Base-by-base conservation (phyloP, 2,797 vertebrate species). In the Phoeniculus purpureus region DNA sequence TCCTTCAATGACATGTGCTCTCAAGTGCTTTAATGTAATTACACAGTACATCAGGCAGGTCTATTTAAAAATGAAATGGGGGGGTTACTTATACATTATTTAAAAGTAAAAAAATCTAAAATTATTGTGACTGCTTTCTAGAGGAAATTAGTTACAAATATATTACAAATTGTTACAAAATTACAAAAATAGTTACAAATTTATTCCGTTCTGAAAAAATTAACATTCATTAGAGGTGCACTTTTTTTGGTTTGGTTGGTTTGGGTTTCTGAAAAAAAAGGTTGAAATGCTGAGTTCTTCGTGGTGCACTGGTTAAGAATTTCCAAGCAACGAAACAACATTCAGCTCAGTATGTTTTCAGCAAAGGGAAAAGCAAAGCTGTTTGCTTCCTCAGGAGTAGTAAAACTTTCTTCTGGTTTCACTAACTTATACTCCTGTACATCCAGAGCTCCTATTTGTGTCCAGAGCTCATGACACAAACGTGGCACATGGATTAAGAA, bases 1-100 rank as follows among this genome's bases (percentile, higher is more conserved):
- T n/a, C 17, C 14, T 54, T 51, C n/a, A 51, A 3, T 64, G 25
- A 37, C 1, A 0, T 5, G 5, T 34, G 26, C 29, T 85, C 11
- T 80, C 26, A 58, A 43, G 19, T 40, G 29, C 9, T 70, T 74
- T 75, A 67, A 67, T 29, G 6, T 7, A 50, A 60, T 85, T 54
- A 73, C 19, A n/a, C 6, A 90, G 12, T 8, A 51, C 25, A 48
- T 25, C 21, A 40, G 8, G 5, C 23, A 40, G 8, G 6, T 9
- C 16, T 51, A 32, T 21, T 37, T 71, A 23, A 90, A 81, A 12
- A 47, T 47, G 0, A 77, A 92, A 54, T 8, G 3, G 2, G 5
- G 0, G 1, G 9, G 56, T 59, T 16, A 11, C 34, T 50, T 25
- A 74, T 3, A 54, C 1, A 13, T 27, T 1, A 17, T 47, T 47